These are phyloP conservation scores for Torymus auratus DNA, from an alignment of 2,888 invertebrate species.

Conservation along the genomic window DNA sequence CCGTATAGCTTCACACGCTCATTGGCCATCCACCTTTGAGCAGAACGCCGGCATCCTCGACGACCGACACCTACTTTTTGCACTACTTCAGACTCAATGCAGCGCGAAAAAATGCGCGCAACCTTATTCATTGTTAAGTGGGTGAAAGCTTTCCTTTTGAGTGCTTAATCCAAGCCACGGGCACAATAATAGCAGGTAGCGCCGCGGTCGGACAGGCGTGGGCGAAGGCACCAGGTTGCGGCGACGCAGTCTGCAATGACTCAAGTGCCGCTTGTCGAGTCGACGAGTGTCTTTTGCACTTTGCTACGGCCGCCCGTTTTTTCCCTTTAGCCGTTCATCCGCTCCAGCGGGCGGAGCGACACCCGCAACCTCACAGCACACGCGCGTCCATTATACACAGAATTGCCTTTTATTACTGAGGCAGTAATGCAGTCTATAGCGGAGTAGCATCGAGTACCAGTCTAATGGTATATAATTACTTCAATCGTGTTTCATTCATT, in stretches of 20 bases:
- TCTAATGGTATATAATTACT: too few relatives aligned
- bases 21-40: too few relatives aligned
- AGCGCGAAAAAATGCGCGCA: constrained; percentile 50
- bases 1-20: too few relatives aligned
- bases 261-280: constrained; percentile 39
- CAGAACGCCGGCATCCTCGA: neutral
- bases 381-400: too few relatives aligned
- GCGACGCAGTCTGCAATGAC: constrained; percentile 35
- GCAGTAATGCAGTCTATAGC: too few relatives aligned
- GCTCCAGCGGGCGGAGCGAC: neutral
- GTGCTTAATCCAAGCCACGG: constrained; percentile 70
- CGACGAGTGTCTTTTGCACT: constrained; percentile 51
- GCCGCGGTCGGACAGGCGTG: neutral
- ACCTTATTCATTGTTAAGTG: constrained; percentile 71
- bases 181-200: constrained; percentile 61
- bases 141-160: constrained; percentile 72
- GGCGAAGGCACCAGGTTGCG: neutral
- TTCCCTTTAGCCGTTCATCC: neutral
- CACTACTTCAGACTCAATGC: constrained; percentile 21
- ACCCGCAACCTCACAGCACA: too few relatives aligned
- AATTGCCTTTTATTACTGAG: too few relatives aligned
- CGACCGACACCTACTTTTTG: constrained; percentile 38
- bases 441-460: too few relatives aligned
- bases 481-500: too few relatives aligned
- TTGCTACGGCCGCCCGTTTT: constrained; percentile 23